Percentiles rank a stretch among this genome's conserved stretches.
These are phyloP conservation scores for Bombylius discolor DNA, from an alignment of 2,888 invertebrate genomes.

Conservation along the genomic window DNA sequence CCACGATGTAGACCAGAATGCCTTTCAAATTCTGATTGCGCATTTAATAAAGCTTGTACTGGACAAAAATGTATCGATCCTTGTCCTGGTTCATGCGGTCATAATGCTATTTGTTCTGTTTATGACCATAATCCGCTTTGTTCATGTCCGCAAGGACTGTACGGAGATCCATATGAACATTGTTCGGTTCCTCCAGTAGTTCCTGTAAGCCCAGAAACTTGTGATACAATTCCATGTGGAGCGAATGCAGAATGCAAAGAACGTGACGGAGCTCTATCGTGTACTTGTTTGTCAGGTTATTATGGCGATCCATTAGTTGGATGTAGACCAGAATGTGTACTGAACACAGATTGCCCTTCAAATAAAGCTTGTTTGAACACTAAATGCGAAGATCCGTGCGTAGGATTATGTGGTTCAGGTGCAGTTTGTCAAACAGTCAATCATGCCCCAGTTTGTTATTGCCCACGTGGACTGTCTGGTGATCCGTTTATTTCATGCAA, in stretches of 20 bases:
- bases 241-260: constrained; percentile 58
- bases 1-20: constrained; percentile 74
- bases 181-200: constrained; percentile 44
- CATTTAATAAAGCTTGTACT: constrained; percentile 62
- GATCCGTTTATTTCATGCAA: constrained; percentile 65
- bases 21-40: constrained; percentile 65
- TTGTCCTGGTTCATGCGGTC: constrained; percentile 66
- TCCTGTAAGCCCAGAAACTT: constrained; percentile 37
- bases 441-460: constrained; percentile 66
- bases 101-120: constrained; percentile 57
- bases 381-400: constrained; percentile 65
- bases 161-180: constrained; percentile 67
- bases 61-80: constrained; percentile 63
- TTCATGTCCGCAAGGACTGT: constrained; percentile 50
- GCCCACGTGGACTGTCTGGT: constrained; percentile 54
- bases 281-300: constrained; percentile 60
- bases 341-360: constrained; percentile 63
- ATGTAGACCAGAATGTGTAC: constrained; percentile 68
- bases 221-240: constrained; percentile 58
- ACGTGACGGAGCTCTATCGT: constrained; percentile 49
- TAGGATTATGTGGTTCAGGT: constrained; percentile 59
- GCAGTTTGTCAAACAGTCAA: constrained; percentile 60
- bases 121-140: constrained; percentile 62
- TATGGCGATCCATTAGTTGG: constrained; percentile 67
- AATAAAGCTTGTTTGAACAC: constrained; percentile 62